phyloP scores from a whole-genome alignment of 35 echinoderm and acorn worm genomes.

The Ptychodera flava region DNA sequence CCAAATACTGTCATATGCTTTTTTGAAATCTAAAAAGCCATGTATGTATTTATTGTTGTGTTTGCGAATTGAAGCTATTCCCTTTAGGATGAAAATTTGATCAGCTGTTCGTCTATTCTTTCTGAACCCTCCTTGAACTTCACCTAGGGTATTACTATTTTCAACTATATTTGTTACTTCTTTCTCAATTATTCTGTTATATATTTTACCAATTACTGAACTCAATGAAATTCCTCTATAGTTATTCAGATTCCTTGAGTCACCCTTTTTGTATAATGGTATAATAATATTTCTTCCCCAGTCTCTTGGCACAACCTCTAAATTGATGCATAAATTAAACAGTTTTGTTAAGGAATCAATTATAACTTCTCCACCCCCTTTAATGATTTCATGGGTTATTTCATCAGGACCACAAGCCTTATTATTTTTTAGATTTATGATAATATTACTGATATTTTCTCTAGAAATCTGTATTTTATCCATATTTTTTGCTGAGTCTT shows the following conservation, averaged over 20 bases:
- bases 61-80: too few species aligned
- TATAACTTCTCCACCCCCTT: neutral
- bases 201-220: neutral
- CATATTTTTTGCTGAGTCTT: neutral
- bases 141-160: too few species aligned
- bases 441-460: neutral
- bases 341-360: neutral
- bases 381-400: neutral
- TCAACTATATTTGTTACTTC: too few species aligned
- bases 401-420: conserved; percentile 2
- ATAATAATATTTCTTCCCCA: conserved; percentile 13
- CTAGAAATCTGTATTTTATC: neutral
- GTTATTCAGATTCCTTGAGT: neutral
- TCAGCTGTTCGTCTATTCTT: too few species aligned
- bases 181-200: too few species aligned
- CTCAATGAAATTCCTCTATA: conserved; percentile 13
- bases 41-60: too few species aligned
- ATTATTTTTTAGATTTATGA: conserved; percentile 5
- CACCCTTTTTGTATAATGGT: conserved; percentile 6
- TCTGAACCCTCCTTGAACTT: too few species aligned
- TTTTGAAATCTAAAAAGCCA: too few species aligned
- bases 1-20: too few species aligned
- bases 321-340: neutral
- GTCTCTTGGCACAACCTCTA: conserved; percentile 5
- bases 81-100: too few species aligned